Evolutionary conservation across 2,888 invertebrate species (phyloP), one percentile per base, ranked within the genome.

Genomic region (Agrochola lota): DNA sequence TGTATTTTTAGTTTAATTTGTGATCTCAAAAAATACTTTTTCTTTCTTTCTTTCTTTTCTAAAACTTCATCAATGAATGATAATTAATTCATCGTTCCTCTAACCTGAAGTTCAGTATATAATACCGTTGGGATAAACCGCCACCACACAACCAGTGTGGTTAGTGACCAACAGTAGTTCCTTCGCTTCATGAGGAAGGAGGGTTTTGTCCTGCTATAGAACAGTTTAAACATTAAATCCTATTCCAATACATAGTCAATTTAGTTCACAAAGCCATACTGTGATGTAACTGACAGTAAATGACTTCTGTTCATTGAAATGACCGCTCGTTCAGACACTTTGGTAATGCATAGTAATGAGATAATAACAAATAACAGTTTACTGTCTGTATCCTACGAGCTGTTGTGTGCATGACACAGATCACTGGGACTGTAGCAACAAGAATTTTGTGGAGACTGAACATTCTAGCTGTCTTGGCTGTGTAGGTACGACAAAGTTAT

Each of bases 281-380:
- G n/a, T 78, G 46, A 69, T 69, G 59, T 78, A 78, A 78, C 69
- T 55, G n/a, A 67, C 43, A 15, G 64, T 7, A 55, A 49, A 20
- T 83, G 15, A 57, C 64, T 40, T 70, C n/a, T 40, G 52, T 52
- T 40, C 26, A 57, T 62, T 62, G 40, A 67, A 63, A 68, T 52
- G 20, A 15, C 68, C 20, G 26, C 20, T 57, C 30, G 30, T 55
- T 67, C 71, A 57, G 23, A 67, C 62, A 59, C 17, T 20, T n/a
- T 15, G 15, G 52, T 71, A 83, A 52, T 72, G 60, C 49, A 70
- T 55, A 71, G 30, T 63, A 64, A 64, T 84, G 84, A 68, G 59
- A 46, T 62, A 74, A 71, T 74, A 63, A 68, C 26, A 15, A 71
- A 57, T 62, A 40, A 74, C 62, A 62, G 52, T 73, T 81, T 73